These are phyloP conservation scores for Sisyra terminalis DNA, from an alignment of 2,888 invertebrate species.

Conservation along the genomic window DNA sequence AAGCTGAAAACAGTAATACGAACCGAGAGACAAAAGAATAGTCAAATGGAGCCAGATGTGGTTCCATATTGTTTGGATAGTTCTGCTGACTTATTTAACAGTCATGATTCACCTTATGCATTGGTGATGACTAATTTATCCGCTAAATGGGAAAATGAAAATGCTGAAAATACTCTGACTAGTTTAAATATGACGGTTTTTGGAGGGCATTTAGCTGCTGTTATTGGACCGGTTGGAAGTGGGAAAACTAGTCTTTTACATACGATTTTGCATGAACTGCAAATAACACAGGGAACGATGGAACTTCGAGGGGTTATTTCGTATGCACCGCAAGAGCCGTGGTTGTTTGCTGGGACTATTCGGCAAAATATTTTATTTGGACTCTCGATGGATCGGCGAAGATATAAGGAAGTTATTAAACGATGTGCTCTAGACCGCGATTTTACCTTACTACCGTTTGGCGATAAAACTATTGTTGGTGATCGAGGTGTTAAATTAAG, in stretches of 20 bases:
- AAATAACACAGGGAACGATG: conserved; percentile 38
- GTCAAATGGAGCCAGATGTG: too few relatives aligned
- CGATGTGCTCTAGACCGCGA: conserved; percentile 30
- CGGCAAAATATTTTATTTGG: conserved; percentile 82
- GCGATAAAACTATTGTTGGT: conserved; percentile 39
- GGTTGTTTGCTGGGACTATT: conserved; percentile 66
- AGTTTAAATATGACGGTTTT: too few relatives aligned
- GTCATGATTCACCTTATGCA: too few relatives aligned
- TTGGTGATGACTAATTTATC: not conserved
- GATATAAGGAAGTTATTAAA: conserved; percentile 32
- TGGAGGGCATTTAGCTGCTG: conserved; percentile 27
- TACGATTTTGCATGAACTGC: conserved; percentile 43
- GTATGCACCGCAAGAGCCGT: conserved; percentile 74
- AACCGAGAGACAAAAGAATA: too few relatives aligned
- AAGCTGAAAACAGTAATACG: too few relatives aligned
- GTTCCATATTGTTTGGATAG: too few relatives aligned
- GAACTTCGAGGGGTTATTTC: conserved; percentile 44
- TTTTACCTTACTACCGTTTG: conserved; percentile 32
- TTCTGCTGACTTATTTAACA: too few relatives aligned
- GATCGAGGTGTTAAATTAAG: conserved; percentile 45
- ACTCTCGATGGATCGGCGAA: conserved; percentile 36
- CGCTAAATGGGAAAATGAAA: too few relatives aligned
- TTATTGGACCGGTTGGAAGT: conserved; percentile 40
- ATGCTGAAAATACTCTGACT: too few relatives aligned
- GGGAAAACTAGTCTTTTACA: conserved; percentile 52